phyloP scores from a whole-genome alignment of 2,797 vertebrate species.

The Scolopax bukidnonensis region DNA sequence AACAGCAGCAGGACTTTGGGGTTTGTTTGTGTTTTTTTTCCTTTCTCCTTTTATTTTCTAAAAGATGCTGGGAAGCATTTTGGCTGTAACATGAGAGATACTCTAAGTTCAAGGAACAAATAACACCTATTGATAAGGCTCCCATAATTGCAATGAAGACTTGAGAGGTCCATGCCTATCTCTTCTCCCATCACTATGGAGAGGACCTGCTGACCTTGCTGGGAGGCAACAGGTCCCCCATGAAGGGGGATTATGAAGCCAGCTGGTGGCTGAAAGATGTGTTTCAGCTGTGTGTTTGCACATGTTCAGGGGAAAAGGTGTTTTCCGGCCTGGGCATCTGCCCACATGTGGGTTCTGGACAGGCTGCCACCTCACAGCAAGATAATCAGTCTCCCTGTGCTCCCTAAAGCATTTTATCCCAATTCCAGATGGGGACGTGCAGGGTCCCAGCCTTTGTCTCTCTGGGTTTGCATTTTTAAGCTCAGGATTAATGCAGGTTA shows the following conservation, averaged over 20 bases:
- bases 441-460: background rate
- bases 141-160: background rate
- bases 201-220: background rate
- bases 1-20: background rate
- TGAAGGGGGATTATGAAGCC: background rate
- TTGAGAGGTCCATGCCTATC: background rate
- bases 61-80: background rate
- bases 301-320: background rate
- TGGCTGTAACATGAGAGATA: background rate
- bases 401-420: background rate
- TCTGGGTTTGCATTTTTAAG: background rate
- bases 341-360: background rate
- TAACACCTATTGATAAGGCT: background rate
- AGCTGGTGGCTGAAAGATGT: rapidly evolving
- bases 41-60: background rate
- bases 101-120: background rate
- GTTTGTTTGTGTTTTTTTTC: rapidly evolving
- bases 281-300: background rate
- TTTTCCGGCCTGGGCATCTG: background rate
- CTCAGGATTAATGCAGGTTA: background rate
- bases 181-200: background rate
- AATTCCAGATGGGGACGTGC: background rate
- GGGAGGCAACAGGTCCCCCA: background rate
- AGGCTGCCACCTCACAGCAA: background rate
- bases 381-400: background rate